Evolutionary conservation across 2,888 invertebrate genomes (phyloP).

Genomic region (Pheosia tremula): DNA sequence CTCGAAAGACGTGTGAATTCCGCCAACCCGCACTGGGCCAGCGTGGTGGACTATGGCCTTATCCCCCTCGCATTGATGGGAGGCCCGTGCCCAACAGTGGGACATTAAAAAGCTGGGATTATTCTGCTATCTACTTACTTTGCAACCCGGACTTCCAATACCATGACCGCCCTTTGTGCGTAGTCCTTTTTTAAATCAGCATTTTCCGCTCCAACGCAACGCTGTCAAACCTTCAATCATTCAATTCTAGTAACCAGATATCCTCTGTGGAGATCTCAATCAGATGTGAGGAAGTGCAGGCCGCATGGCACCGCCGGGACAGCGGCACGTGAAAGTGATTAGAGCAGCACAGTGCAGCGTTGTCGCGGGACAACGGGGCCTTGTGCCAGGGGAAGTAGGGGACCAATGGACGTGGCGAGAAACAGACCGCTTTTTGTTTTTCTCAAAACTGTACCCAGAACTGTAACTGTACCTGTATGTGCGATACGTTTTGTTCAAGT

Average conservation of each 20-base stretch:
- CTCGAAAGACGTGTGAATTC: too few species aligned
- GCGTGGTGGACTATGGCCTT: too few species aligned
- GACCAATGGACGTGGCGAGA: neutral
- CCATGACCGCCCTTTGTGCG: too few species aligned
- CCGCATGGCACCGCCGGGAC: conserved; percentile 53
- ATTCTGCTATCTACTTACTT: too few species aligned
- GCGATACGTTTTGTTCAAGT: too few species aligned
- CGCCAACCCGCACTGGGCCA: too few species aligned
- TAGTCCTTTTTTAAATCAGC: neutral
- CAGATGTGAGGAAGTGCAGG: conserved; percentile 69
- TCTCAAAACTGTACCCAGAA: too few species aligned
- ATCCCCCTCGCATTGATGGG: too few species aligned
- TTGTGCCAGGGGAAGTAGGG: conserved; percentile 53
- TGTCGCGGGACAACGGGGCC: conserved; percentile 65
- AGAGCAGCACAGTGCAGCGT: conserved; percentile 66
- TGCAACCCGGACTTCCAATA: too few species aligned
- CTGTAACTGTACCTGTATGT: too few species aligned
- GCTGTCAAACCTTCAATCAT: conserved; percentile 1
- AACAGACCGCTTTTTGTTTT: neutral
- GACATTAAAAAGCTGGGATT: too few species aligned
- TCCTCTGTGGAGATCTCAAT: conserved; percentile 23
- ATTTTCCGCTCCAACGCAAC: neutral
- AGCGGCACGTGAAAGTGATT: conserved; percentile 80
- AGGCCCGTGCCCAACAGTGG: too few species aligned
- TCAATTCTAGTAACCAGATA: conserved; percentile 36